Conservation (phyloP, 2,113 vertebrate species). For the Serinus canaria region DNA sequence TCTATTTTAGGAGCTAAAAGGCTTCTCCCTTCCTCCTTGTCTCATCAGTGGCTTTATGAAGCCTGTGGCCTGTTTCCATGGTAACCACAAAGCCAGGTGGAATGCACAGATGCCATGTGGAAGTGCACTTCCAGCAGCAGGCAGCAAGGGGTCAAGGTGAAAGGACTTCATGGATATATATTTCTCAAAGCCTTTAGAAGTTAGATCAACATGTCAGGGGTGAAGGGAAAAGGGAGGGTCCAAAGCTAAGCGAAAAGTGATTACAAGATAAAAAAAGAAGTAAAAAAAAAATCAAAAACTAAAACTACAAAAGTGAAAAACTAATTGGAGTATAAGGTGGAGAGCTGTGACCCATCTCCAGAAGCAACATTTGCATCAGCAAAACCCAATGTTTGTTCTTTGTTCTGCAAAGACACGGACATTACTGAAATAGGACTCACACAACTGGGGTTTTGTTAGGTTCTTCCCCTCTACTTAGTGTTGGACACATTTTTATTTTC, state of each 20-base stretch:
- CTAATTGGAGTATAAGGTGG: neutral
- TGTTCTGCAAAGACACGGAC: neutral
- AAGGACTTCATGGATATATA: neutral
- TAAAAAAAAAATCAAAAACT: neutral
- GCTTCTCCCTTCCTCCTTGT: neutral
- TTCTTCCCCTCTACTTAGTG: neutral
- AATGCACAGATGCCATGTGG: neutral
- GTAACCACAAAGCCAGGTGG: constrained; percentile 20
- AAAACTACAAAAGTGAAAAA: neutral
- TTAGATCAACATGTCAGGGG: neutral
- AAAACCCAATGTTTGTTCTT: neutral
- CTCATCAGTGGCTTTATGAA: neutral
- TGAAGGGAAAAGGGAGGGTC: neutral
- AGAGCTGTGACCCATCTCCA: neutral
- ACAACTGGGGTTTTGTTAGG: neutral
- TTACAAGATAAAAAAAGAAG: neutral
- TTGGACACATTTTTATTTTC: neutral
- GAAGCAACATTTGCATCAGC: neutral
- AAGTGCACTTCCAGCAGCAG: neutral
- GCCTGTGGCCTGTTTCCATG: neutral
- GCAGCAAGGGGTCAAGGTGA: neutral
- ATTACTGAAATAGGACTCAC: neutral
- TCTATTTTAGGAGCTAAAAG: constrained; percentile 17
- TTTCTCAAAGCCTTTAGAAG: neutral
- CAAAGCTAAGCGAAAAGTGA: neutral